Evolutionary conservation across 2,888 invertebrate species (phyloP), one percentile per base, ranked within the genome.

Genomic region (Drosophila mettleri): DNA sequence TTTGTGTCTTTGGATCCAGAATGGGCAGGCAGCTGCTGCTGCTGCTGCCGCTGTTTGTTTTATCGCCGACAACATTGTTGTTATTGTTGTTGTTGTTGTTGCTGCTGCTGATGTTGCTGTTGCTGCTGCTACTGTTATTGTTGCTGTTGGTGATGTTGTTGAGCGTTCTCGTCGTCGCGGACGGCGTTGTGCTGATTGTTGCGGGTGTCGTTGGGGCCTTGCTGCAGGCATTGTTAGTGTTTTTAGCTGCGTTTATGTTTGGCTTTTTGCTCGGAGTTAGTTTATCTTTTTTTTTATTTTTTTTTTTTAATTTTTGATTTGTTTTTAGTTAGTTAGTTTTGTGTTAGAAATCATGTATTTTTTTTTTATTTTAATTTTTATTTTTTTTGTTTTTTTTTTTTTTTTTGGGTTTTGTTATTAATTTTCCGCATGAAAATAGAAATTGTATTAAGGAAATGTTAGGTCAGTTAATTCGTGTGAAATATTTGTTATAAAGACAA

Each of bases 221-320:
- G 45, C 64, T 64, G 57, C 54, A 31, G 36, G 57, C 71, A 67
- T 77, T 85, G 80, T 78, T 89, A 86, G 78, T 81, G 67, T 73
- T 71, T 65, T 84, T 88, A 73, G 73, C 75, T 43, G 75, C 73
- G 45, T 51, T 86, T 55, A 54, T 54, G 66, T 61, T 77, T 73
- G 74, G 62, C 69, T 75, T 88, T 77, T 69, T 87, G 69, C 65
- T 69, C 76, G 59, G 61, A 80, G 72, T 85, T 88, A 86, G 82
- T 89, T 89, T 84, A 52, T 78, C 84, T 85, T 74, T 67, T 52
- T 31, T 16, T 43, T 57, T 61, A 38, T 52, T 43, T 18, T 43
- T 57, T 61, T 41, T 52, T 43, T 18, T n/a, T 65, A 7, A 12
- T n/a, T 24, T 34, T 33, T 20, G n/a, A n/a, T 48, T 34, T 14